Evolutionary conservation across 23 tunicate genomes (phyloP).

Genomic region (Trididemnum clinides): DNA sequence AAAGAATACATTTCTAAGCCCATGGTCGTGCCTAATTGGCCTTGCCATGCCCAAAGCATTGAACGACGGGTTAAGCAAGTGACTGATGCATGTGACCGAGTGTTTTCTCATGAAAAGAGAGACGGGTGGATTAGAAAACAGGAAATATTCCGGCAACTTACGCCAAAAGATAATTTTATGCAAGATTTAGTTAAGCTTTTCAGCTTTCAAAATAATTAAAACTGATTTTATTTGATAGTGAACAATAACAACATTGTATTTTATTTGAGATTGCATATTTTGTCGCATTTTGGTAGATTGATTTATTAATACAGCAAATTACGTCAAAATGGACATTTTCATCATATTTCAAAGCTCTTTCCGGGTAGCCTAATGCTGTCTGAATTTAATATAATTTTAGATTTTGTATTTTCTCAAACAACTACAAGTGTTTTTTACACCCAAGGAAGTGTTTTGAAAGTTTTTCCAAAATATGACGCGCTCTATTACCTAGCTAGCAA

Average conservation of each 20-base stretch:
- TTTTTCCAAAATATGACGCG: too few relatives aligned
- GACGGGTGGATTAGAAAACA: not conserved
- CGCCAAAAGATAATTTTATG: not conserved
- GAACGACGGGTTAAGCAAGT: not conserved
- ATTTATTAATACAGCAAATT: too few relatives aligned
- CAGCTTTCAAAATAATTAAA: not conserved
- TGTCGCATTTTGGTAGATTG: too few relatives aligned
- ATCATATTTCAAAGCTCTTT: too few relatives aligned
- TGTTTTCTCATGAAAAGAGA: not conserved
- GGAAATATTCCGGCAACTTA: not conserved
- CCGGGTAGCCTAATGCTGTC: too few relatives aligned
- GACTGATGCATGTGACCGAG: not conserved
- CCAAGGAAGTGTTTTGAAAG: too few relatives aligned
- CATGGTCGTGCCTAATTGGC: not conserved
- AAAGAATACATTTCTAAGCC: not conserved
- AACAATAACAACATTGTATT: not conserved
- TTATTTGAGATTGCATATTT: too few relatives aligned
- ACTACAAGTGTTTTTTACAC: too few relatives aligned
- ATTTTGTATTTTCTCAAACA: too few relatives aligned
- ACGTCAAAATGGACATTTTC: too few relatives aligned
- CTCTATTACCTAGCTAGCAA: too few relatives aligned
- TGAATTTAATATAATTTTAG: too few relatives aligned
- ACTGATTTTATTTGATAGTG: not conserved
- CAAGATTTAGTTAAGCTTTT: not conserved
- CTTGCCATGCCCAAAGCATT: not conserved